Conservation (phyloP, 1,140 invertebrate genomes). For the Drosophila kurseongensis region DNA sequence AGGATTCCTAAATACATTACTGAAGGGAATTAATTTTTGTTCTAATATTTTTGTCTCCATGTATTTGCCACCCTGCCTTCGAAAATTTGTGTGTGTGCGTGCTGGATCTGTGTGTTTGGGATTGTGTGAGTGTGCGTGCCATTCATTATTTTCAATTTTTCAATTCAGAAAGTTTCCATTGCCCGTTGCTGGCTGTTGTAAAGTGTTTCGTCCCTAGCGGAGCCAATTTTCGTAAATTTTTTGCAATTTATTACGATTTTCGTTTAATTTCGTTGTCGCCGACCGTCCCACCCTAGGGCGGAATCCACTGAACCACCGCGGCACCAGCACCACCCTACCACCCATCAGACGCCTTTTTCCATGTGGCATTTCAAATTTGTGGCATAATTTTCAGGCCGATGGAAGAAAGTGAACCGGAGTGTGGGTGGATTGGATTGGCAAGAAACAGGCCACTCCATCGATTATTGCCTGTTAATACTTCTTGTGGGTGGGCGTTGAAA, state of each 20-base stretch:
- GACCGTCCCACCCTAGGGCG: conserved; percentile 27
- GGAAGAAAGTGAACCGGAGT: neutral
- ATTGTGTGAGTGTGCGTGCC: conserved; percentile 45
- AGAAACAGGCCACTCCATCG: conserved; percentile 52
- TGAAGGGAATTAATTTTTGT: too few relatives aligned
- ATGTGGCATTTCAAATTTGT: conserved; percentile 57
- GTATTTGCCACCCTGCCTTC: neutral
- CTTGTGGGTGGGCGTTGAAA: conserved; percentile 31
- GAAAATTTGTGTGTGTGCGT: neutral
- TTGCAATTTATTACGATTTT: conserved; percentile 81
- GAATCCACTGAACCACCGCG: neutral
- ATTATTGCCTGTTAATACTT: conserved; percentile 77
- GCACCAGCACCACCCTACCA: neutral
- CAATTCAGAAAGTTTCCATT: conserved; percentile 74
- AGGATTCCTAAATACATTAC: too few relatives aligned
- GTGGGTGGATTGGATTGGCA: conserved; percentile 50
- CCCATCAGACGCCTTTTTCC: conserved; percentile 2
- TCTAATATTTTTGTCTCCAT: neutral
- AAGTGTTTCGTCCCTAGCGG: conserved; percentile 34
- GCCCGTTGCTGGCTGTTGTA: conserved; percentile 28
- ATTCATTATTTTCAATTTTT: conserved; percentile 82
- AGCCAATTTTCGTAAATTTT: conserved; percentile 77
- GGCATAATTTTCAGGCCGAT: conserved; percentile 41
- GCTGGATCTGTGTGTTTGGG: conserved; percentile 8
- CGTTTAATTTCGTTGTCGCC: conserved; percentile 69